phyloP scores from a whole-genome alignment of 2,888 invertebrate species.

The Eristalinus aeneus region DNA sequence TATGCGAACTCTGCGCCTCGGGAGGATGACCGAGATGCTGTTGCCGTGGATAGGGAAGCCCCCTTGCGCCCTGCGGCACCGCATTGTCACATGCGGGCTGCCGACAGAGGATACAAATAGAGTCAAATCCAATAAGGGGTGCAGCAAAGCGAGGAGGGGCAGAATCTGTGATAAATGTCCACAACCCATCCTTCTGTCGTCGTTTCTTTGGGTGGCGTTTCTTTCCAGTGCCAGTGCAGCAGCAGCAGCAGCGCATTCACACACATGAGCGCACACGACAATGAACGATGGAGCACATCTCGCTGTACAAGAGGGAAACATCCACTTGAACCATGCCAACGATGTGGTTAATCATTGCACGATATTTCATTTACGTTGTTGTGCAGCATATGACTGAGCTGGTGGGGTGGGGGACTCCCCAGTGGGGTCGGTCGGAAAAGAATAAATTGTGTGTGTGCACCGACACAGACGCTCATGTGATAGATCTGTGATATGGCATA shows the following conservation, averaged over 20 bases:
- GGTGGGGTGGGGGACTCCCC: conserved; percentile 21
- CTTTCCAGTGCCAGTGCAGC: neutral
- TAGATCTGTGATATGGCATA: conserved; percentile 68
- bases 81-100: conserved; percentile 51
- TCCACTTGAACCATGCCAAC: conserved; percentile 68
- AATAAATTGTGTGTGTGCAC: conserved; percentile 14
- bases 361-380: conserved; percentile 65
- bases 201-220: conserved; percentile 16
- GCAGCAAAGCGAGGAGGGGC: neutral
- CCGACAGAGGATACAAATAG: conserved; percentile 48
- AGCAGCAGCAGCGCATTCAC: conserved; percentile 1
- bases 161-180: conserved; percentile 48
- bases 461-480: conserved; percentile 26
- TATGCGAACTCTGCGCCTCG: conserved; percentile 25
- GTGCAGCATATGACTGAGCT: conserved; percentile 40
- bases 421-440: neutral
- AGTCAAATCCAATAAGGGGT: conserved; percentile 49
- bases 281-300: conserved; percentile 44
- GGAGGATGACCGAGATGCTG: neutral
- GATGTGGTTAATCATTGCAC: conserved; percentile 70
- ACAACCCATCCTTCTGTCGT: conserved; percentile 18
- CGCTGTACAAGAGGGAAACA: conserved; percentile 62
- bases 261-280: neutral
- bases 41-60: neutral
- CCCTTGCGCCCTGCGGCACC: conserved; percentile 14